Base-by-base conservation (phyloP, 2,113 vertebrate species). In the Atherinomorus stipes region DNA sequence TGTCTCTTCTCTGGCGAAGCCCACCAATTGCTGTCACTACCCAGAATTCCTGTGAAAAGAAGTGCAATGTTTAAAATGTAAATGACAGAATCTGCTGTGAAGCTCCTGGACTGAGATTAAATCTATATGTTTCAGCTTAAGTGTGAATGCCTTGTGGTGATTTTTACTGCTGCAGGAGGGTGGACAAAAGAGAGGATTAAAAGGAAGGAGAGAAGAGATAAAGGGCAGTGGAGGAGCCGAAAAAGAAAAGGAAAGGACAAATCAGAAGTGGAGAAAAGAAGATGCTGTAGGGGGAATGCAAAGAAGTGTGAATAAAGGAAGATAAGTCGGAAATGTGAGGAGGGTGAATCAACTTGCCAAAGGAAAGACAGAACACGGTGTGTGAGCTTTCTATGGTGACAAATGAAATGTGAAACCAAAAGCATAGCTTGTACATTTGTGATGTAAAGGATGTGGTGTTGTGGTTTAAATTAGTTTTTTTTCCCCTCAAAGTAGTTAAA, bases 111-210 rank as follows among this genome's bases (percentile, higher is more conserved):
- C 4, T 61, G 40, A 52, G 47, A 19, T 62, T 61, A 28, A 15
- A 21, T 45, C 19, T 28, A 11, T 31, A 25, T 19, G 19, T 21
- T 44, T 44, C 51, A 0, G 15, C 37, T 71, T 45, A 23, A 26
- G 44, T 71, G 51, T 62, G 2, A 44, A 71, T 50, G 67, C 31
- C 49, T 60, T 51, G 44, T 22, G 49, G 58, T 4, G 18, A 21
- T 34, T 45, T 64, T 56, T 47, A 15, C 50, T 56, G 37, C 49
- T 57, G 52, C 28, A 64, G 52, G 22, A 50, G 44, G 18, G 12
- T 49, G 28, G 23, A 49, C 2, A 58, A 61, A 6, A 45, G 52
- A 23, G 16, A 47, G 22, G 51, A 56, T n/a, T 12, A 23, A 11
- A 45, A 72, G n/a, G 22, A 31, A 38, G 47, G 19, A 12, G 19